phyloP scores from a whole-genome alignment of 2,888 invertebrate genomes.

The Crepidodera aurea region DNA sequence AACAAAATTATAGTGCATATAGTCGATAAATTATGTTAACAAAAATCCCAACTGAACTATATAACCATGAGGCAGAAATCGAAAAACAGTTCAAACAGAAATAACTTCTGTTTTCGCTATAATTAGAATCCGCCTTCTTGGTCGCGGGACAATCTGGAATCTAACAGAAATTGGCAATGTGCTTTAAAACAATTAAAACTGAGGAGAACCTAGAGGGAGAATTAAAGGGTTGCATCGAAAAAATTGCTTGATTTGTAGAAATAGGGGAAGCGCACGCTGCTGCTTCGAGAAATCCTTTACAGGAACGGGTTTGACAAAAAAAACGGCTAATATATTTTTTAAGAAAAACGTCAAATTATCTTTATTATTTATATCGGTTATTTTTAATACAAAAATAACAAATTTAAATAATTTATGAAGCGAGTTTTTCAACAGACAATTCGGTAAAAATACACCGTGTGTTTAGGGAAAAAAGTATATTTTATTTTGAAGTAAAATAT shows the following conservation, averaged over 20 bases:
- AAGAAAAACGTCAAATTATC: no score
- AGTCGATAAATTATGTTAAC: no score
- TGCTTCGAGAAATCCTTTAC: conserved; percentile 18
- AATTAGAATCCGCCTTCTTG: conserved; percentile 22
- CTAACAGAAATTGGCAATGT: conserved; percentile 57
- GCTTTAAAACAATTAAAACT: conserved; percentile 60
- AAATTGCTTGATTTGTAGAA: conserved; percentile 58
- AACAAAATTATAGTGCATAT: no score
- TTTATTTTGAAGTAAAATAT: no score
- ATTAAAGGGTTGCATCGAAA: conserved; percentile 54
- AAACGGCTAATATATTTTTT: no score
- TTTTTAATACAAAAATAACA: no score
- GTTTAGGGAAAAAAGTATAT: no score
- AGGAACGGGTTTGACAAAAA: conserved; percentile 1
- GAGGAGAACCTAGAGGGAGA: conserved; percentile 42
- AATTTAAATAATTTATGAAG: no score
- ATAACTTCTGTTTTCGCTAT: conserved; percentile 2
- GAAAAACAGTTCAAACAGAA: not conserved
- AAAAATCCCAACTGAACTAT: no score
- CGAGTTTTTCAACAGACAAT: no score
- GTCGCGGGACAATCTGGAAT: conserved; percentile 37
- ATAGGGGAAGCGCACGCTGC: conserved; percentile 51
- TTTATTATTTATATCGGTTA: no score
- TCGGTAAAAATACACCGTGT: no score
- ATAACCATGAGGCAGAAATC: not conserved